Evolutionary conservation across 1,140 invertebrate species (phyloP).

Genomic region (Metaphire vulgaris): DNA sequence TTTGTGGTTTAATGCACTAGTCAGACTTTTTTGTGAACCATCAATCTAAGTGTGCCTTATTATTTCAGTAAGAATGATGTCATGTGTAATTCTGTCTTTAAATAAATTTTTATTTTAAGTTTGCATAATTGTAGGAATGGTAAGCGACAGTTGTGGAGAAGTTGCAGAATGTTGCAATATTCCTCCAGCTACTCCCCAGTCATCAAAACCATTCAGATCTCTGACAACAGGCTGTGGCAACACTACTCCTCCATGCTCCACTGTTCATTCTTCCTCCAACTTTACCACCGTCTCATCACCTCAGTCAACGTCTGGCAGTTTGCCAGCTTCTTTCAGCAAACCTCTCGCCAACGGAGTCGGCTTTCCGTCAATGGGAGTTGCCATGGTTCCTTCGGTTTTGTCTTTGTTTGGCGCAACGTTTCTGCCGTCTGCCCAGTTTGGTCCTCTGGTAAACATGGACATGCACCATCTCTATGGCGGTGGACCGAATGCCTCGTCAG

Average conservation of each 20-base stretch:
- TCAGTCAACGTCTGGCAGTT: neutral
- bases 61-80: too few species aligned
- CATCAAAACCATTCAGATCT: neutral
- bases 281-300: neutral
- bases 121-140: neutral
- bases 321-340: neutral
- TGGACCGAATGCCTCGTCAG: neutral
- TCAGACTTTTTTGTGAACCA: too few species aligned
- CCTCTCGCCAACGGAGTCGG: neutral
- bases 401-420: neutral
- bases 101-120: too few species aligned
- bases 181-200: neutral
- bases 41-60: too few species aligned
- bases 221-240: neutral
- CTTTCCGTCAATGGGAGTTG: neutral
- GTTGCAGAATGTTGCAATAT: neutral
- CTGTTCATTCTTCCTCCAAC: neutral
- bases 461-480: constrained; percentile 10
- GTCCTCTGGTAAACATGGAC: neutral
- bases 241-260: neutral
- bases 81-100: too few species aligned
- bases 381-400: neutral
- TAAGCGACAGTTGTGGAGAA: neutral
- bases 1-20: too few species aligned
- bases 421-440: neutral